Evolutionary conservation across 2,113 vertebrate genomes (phyloP), one percentile per base, ranked within the genome.

Genomic region (Thunnus thynnus): DNA sequence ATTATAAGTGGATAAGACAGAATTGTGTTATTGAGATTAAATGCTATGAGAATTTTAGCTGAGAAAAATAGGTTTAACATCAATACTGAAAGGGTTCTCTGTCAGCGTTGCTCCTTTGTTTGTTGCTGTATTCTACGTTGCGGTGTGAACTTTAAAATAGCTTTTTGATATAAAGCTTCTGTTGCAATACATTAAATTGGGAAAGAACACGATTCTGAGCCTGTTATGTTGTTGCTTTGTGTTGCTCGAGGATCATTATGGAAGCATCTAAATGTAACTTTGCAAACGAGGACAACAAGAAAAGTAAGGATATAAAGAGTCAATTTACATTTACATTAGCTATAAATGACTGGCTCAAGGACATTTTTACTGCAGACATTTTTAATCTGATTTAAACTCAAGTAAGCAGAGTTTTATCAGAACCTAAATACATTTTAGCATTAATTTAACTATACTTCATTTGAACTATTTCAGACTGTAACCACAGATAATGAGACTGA

Each of bases 171-270:
- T 65, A n/a, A 48, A 61, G 71, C 76, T 51, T 67, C 25, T 52
- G 17, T 14, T 63, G 17, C 27, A 67, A 64, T 20, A 57, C 11
- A 47, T 58, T 56, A 13, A 78, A 78, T 30, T 51, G 4, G 13
- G n/a, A 10, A 27, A 74, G 14, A 68, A 56, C 56, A 47, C 2
- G 18, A 13, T 46, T 52, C 22, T 44, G 16, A 14, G 2, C n/a
- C 30, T 44, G 25, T 61, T 16, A 32, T 20, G 27, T 18, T 66
- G 86, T 27, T 77, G 22, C 76, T 69, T 62, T 77, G 18, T 75
- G 27, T 30, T 51, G 60, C 27, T 51, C 5, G 46, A 27, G 36
- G 46, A 77, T 77, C 25, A 60, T 68, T 22, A 67, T 46, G 41
- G n/a, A 46, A 20, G 3, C 13, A 41, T 41, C 47, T 55, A 11